Percentiles rank a stretch among this genome's conserved stretches.
These are phyloP conservation scores for Drosophila rhopaloa DNA, from an alignment of 1,140 invertebrate species.

Conservation along the genomic window DNA sequence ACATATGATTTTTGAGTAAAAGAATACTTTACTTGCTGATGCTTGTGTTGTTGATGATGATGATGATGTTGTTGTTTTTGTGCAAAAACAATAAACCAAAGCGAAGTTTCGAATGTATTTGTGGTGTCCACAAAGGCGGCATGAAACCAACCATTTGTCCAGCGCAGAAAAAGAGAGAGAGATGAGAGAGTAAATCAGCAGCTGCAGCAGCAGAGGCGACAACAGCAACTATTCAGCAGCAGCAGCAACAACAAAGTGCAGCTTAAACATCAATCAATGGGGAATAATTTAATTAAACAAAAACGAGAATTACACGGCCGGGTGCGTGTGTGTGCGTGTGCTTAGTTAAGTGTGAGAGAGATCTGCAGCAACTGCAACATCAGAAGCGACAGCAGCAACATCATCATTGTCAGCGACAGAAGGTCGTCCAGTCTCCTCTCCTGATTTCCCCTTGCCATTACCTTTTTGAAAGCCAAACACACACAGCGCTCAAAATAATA, in stretches of 20 bases:
- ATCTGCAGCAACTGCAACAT: slow-evolving; percentile 34
- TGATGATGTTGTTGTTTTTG: slow-evolving; percentile 78
- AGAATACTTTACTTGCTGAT: slow-evolving; percentile 62
- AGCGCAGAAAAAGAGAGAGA: slow-evolving; percentile 4
- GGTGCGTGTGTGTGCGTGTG: slow-evolving; percentile 41
- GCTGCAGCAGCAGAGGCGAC: slow-evolving; percentile 3
- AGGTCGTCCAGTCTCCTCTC: slow-evolving; percentile 41
- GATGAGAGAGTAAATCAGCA: slow-evolving; percentile 24
- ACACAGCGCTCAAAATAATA: slow-evolving; percentile 48
- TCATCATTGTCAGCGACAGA: slow-evolving; percentile 80
- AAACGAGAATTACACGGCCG: slow-evolving; percentile 2
- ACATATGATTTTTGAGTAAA: slow-evolving; percentile 19
- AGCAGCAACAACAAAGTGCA: slow-evolving; percentile 37
- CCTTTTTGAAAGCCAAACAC: slow-evolving; percentile 32
- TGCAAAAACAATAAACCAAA: slow-evolving; percentile 38
- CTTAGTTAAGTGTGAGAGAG: slow-evolving; percentile 41
- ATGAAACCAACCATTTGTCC: slow-evolving; percentile 5
- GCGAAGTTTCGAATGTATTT: slow-evolving; percentile 12
- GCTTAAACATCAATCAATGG: slow-evolving; percentile 24
- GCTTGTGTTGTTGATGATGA: slow-evolving; percentile 81
- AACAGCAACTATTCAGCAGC: slow-evolving; percentile 40
- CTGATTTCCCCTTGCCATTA: slow-evolving; percentile 34
- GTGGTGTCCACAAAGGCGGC: slow-evolving; percentile 35
- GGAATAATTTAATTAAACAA: slow-evolving; percentile 3
- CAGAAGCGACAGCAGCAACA: slow-evolving; percentile 70